Percentiles rank a stretch among this genome's conserved stretches.
Conservation (phyloP, 2,113 vertebrate genomes). For the Lepisosteus osseus region DNA sequence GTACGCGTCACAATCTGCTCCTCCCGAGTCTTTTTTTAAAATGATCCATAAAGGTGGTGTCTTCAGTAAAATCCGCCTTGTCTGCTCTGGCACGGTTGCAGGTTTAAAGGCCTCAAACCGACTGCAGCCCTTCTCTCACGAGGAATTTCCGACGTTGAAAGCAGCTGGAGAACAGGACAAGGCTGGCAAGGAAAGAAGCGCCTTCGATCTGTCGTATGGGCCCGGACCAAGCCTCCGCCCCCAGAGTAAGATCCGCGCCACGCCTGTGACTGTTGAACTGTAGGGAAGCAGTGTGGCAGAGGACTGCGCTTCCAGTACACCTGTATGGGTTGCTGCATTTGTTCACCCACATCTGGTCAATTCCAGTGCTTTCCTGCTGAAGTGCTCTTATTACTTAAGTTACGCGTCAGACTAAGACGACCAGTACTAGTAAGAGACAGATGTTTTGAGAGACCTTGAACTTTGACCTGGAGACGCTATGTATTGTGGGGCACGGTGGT, state of each 20-base stretch:
- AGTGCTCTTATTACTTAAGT: not conserved
- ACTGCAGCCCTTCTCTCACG: constrained; percentile 99
- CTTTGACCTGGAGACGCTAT: too few relatives aligned
- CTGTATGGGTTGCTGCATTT: too few relatives aligned
- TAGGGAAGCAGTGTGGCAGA: too few relatives aligned
- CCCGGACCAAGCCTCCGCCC: constrained; percentile 99
- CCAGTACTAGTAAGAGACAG: too few relatives aligned
- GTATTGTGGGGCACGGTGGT: too few relatives aligned
- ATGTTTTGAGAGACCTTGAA: too few relatives aligned
- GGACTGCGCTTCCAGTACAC: too few relatives aligned
- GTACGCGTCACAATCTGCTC: too few relatives aligned
- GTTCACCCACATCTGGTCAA: not conserved
- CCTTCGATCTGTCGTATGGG: constrained; percentile 99
- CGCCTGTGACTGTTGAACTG: not conserved
- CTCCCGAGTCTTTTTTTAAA: too few relatives aligned
- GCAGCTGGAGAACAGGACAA: constrained; percentile 99
- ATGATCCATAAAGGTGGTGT: too few relatives aligned
- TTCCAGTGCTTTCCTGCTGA: not conserved
- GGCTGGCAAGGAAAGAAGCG: constrained; percentile 99
- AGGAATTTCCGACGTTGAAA: constrained; percentile 99
- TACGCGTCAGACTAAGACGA: too few relatives aligned
- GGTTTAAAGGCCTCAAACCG: constrained; percentile 99
- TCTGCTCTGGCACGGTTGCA: constrained; percentile 45
- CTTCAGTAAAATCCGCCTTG: too few relatives aligned
- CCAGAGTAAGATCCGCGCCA: constrained; percentile 76